Evolutionary conservation across 2,888 invertebrate genomes (phyloP).

Genomic region (Stenchaetothrips biformis): DNA sequence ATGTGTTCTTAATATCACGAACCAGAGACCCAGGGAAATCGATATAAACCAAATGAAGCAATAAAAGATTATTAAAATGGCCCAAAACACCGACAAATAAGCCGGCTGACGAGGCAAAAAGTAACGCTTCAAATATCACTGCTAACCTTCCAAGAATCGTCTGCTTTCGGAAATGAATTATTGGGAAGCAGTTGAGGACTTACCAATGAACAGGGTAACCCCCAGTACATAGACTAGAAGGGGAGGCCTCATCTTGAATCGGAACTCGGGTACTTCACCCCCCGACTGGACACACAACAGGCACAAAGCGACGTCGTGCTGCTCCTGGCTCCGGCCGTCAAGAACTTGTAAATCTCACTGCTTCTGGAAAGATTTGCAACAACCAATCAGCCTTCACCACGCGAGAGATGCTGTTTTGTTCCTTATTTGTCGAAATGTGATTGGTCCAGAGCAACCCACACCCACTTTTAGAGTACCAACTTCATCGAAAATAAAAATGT

Average conservation of each 20-base stretch:
- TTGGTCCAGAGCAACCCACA: not conserved
- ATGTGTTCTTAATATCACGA: too few relatives aligned
- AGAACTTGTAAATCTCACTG: not conserved
- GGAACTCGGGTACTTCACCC: not conserved
- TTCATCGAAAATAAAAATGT: too few relatives aligned
- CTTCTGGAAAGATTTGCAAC: not conserved
- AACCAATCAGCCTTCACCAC: not conserved
- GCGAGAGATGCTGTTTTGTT: slow-evolving; percentile 23
- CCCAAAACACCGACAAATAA: too few relatives aligned
- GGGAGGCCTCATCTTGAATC: not conserved
- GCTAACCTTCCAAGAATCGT: not conserved
- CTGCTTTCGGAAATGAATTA: not conserved
- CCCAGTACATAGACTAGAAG: not conserved
- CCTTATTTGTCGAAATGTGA: slow-evolving; percentile 10
- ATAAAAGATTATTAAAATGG: too few relatives aligned
- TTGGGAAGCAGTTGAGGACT: not conserved
- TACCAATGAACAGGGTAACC: not conserved
- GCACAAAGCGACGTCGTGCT: not conserved
- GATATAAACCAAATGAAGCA: too few relatives aligned
- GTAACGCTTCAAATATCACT: not conserved
- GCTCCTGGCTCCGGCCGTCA: not conserved
- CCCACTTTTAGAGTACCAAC: too few relatives aligned
- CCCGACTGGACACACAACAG: not conserved
- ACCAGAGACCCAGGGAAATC: too few relatives aligned
- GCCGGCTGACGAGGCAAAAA: not conserved